Conservation (phyloP, 1,140 invertebrate genomes). For the Pectinophora gossypiella region DNA sequence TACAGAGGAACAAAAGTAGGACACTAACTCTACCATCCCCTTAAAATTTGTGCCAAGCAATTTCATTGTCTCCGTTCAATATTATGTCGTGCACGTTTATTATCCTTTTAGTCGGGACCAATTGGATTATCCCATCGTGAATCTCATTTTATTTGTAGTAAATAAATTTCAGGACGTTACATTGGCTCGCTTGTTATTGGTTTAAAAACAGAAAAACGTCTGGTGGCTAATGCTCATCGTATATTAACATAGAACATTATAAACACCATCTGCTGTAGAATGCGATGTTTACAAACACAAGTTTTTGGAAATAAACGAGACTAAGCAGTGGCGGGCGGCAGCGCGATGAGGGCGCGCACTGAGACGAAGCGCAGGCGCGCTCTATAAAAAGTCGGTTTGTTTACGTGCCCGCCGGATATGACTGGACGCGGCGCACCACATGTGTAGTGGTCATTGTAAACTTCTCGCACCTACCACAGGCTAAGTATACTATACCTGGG, state of each 20-base stretch:
- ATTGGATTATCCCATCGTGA: background rate
- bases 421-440: slow-evolving; percentile 45
- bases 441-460: slow-evolving; percentile 45
- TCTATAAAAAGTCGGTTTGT: slow-evolving; percentile 67
- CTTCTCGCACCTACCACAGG: slow-evolving; percentile 1
- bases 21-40: too few relatives aligned
- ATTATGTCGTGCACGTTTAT: background rate
- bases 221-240: background rate
- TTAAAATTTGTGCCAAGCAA: background rate
- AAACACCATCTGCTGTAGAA: background rate
- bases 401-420: slow-evolving; percentile 56
- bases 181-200: background rate
- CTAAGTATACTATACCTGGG: background rate
- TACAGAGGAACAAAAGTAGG: too few relatives aligned
- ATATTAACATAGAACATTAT: background rate
- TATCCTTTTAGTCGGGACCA: background rate
- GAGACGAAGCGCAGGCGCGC: slow-evolving; percentile 45
- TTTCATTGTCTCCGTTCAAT: background rate
- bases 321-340: slow-evolving; percentile 18
- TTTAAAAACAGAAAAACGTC: background rate
- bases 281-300: slow-evolving; percentile 14
- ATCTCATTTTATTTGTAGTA: background rate
- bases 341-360: slow-evolving; percentile 13
- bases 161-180: background rate
- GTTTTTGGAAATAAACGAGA: slow-evolving; percentile 21